Base-by-base conservation (phyloP, 2,888 invertebrate species). In the Merodon equestris region DNA sequence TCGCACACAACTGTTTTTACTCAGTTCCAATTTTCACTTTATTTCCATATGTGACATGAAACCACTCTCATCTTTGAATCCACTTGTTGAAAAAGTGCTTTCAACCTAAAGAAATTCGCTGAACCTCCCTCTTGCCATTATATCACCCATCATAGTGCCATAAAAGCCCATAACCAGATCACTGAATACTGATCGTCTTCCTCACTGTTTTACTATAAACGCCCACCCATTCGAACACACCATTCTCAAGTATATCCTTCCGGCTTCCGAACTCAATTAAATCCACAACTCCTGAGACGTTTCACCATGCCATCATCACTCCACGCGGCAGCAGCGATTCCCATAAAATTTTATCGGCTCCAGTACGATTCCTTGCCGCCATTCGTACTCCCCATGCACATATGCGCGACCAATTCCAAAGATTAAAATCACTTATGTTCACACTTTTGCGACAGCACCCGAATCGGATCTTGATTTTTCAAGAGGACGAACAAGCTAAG, bases 371-470 rank as follows among this genome's bases (percentile, higher is more conserved):
- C 60, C 36, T 45, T 51, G 67, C 54, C 42, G 38, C 38, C 13
- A 36, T 56, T 17, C 44, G 34, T 48, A 36, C 51, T 13, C 27
- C 27, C 2, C 15, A 9, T 40, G 19, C 48, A 10, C 40, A 56
- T 50, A 42, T 48, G 48, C 54, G 71, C 56, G 67, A 42, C 67
- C 72, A 72, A 72, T 77, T 77, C 67, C 56, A 51, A 51, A 72
- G 77, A 77, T 77, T 72, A 72, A 77, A 77, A 77, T 67, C 77
- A 77, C 61, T 77, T 77, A 58, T 61, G 51, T 38, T 60, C 48
- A 38, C 60, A 57, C 66, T 51, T 61, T 9, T 42, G 17, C 34
- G 50, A 7, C 2, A 27, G 40, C 9, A 1, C 42, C 44, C 38
- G 51, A 15, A 54, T 54, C 34, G 56, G 50, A 56, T 60, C 71